These are phyloP conservation scores for Orius insidiosus DNA, from an alignment of 1,140 invertebrate species.

Conservation along the genomic window DNA sequence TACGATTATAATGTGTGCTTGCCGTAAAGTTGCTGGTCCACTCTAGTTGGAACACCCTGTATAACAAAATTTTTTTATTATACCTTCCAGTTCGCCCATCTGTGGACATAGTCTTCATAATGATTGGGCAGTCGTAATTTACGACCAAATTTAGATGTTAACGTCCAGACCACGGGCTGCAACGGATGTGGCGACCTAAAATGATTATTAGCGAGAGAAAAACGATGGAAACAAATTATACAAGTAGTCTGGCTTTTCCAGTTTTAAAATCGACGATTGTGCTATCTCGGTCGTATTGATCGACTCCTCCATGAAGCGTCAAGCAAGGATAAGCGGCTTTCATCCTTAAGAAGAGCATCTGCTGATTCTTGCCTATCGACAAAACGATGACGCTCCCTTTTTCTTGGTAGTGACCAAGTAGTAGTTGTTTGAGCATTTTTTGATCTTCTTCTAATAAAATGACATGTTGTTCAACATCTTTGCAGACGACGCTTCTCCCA, in stretches of 20 bases:
- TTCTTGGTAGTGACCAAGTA: constrained; percentile 87
- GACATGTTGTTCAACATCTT: constrained; percentile 93
- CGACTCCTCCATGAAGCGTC: constrained; percentile 96
- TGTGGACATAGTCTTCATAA: constrained; percentile 99
- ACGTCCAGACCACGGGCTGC: constrained; percentile 95
- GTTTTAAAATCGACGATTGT: constrained; percentile 97
- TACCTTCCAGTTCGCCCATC: constrained; percentile 70
- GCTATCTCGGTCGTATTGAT: constrained; percentile 96
- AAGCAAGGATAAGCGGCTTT: constrained; percentile 90
- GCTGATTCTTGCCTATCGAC: constrained; percentile 98
- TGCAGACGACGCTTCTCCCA: constrained; percentile 95
- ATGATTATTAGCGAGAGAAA: neutral
- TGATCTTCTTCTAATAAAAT: constrained; percentile 89
- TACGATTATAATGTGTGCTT: too few species aligned
- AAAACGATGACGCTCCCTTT: constrained; percentile 85
- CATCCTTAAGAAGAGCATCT: constrained; percentile 89
- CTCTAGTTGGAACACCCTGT: too few species aligned
- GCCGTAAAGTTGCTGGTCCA: too few species aligned
- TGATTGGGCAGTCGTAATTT: constrained; percentile 99
- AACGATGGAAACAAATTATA: constrained; percentile 15
- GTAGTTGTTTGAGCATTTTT: constrained; percentile 91
- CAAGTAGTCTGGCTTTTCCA: constrained; percentile 65
- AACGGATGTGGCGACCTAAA: constrained; percentile 78
- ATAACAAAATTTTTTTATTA: too few species aligned
- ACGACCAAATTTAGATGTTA: constrained; percentile 91